A percentile compares a stretch with the other conserved stretches of the same genome.
phyloP scores from a whole-genome alignment of 2,888 invertebrate genomes.

The Andrena minutula region DNA sequence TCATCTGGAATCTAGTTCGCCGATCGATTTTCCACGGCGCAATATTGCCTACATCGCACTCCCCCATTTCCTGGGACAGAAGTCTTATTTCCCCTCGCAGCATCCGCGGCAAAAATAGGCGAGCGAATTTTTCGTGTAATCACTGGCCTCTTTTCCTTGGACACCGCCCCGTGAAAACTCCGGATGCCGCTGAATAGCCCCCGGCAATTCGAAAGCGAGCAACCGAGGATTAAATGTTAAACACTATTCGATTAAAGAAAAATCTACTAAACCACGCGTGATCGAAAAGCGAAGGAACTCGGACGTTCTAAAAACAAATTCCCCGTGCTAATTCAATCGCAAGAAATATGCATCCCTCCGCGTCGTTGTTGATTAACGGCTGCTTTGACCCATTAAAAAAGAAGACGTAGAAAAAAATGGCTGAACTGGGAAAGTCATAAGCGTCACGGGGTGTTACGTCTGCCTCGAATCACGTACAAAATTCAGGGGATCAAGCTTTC shows the following conservation, averaged over 20 bases:
- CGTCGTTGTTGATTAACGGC: too few relatives aligned
- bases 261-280: too few relatives aligned
- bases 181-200: neutral
- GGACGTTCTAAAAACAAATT: too few relatives aligned
- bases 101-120: slow-evolving; percentile 9
- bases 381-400: neutral
- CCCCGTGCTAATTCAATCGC: too few relatives aligned
- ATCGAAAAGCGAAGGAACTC: too few relatives aligned
- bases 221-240: neutral
- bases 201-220: neutral
- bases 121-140: slow-evolving; percentile 42
- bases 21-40: slow-evolving; percentile 39
- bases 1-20: slow-evolving; percentile 19
- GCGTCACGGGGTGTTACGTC: neutral
- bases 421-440: neutral
- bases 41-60: slow-evolving; percentile 31
- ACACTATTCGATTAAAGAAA: neutral
- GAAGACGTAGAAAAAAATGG: neutral
- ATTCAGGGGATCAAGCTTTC: neutral
- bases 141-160: slow-evolving; percentile 23
- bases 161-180: neutral
- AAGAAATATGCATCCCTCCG: too few relatives aligned
- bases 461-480: neutral
- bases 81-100: slow-evolving; percentile 39
- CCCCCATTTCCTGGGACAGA: slow-evolving; percentile 36